Percentiles rank a stretch among this genome's conserved stretches.
phyloP scores from a whole-genome alignment of 1,140 invertebrate species.

The Wasmannia auropunctata region DNA sequence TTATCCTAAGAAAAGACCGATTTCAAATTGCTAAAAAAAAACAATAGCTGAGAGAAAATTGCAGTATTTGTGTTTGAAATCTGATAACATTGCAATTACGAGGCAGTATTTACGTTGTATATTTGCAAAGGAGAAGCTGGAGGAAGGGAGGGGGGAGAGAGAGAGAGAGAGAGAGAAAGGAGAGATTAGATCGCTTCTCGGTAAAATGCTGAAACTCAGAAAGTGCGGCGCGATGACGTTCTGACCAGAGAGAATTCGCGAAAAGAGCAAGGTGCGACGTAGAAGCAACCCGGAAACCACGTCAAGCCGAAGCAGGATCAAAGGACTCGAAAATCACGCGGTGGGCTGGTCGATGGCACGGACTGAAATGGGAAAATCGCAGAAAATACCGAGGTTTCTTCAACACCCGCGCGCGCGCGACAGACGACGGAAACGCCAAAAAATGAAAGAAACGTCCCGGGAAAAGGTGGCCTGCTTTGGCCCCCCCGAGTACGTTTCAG shows the following conservation, averaged over 20 bases:
- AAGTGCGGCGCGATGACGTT: conserved; percentile 16
- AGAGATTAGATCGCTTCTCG: conserved; percentile 34
- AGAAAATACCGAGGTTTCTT: conserved; percentile 35
- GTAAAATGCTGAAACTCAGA: conserved; percentile 19
- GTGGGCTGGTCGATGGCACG: conserved; percentile 17
- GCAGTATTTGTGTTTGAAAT: conserved; percentile 27
- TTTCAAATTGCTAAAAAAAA: neutral
- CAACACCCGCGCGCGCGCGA: neutral
- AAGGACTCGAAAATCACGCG: conserved; percentile 44
- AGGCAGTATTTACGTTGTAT: conserved; percentile 14
- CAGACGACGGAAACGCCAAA: conserved; percentile 30
- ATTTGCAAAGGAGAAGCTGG: neutral
- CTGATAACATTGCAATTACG: conserved; percentile 41
- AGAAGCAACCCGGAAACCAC: conserved; percentile 23
- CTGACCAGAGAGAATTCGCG: conserved; percentile 49
- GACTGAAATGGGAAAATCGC: conserved; percentile 44
- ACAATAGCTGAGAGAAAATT: neutral
- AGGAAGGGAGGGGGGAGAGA: neutral
- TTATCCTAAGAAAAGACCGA: neutral
- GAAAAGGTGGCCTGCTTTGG: conserved; percentile 27
- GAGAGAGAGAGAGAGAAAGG: neutral
- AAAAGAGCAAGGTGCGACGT: conserved; percentile 43
- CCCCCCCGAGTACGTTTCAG: conserved; percentile 35
- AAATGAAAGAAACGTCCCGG: conserved; percentile 14
- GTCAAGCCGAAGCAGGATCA: conserved; percentile 43